Evolutionary conservation across 1,140 invertebrate genomes (phyloP).

Genomic region (Rhynchophorus ferrugineus): DNA sequence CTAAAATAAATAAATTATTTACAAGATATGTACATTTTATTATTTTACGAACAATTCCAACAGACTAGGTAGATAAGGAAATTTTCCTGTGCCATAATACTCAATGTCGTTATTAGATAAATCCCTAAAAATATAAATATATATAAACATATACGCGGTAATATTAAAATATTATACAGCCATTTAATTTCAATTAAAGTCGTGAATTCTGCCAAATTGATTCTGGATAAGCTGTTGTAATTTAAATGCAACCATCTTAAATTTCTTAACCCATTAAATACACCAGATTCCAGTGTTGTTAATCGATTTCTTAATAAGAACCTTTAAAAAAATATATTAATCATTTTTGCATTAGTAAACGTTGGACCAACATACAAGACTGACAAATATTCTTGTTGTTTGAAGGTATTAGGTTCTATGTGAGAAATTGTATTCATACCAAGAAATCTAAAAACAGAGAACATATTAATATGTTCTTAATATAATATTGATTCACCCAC

Average conservation of each 20-base stretch:
- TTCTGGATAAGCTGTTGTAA: constrained; percentile 9
- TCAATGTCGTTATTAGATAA: constrained; percentile 46
- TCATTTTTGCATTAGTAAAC: not conserved
- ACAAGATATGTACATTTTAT: constrained; percentile 4
- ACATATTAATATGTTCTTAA: not conserved
- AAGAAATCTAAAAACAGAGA: constrained; percentile 2
- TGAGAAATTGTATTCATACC: constrained; percentile 5
- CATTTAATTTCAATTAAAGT: not conserved
- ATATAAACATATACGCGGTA: not conserved
- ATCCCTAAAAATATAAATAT: constrained; percentile 26
- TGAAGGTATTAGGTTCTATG: constrained; percentile 3
- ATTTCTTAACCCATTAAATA: constrained; percentile 5
- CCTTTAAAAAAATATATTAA: constrained; percentile 1
- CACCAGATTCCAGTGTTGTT: not conserved
- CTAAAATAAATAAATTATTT: constrained; percentile 21
- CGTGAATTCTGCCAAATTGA: constrained; percentile 10
- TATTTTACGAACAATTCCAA: constrained; percentile 46
- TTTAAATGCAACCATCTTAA: constrained; percentile 16
- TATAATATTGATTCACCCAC: constrained; percentile 5
- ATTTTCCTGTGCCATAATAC: constrained; percentile 35
- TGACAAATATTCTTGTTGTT: constrained; percentile 5
- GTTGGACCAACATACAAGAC: constrained; percentile 10
- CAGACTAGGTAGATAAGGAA: constrained; percentile 44
- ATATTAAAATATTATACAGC: constrained; percentile 10
- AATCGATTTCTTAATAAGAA: constrained; percentile 16